Evolutionary conservation across 2,113 vertebrate genomes (phyloP).

Genomic region (Vireo altiloquus): DNA sequence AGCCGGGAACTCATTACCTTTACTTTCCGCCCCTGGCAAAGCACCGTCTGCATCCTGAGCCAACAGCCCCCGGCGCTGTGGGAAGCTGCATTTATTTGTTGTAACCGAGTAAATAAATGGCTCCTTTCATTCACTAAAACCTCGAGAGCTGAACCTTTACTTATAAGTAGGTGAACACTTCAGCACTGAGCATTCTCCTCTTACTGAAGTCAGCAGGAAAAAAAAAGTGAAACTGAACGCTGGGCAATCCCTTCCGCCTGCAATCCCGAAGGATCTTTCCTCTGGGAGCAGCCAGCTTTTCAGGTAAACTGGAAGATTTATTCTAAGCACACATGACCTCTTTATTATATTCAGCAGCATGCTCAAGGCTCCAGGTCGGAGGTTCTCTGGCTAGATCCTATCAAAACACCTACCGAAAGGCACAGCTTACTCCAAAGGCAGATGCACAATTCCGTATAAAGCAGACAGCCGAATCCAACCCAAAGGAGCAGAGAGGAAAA

Average conservation of each 20-base stretch:
- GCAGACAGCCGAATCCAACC: accelerated
- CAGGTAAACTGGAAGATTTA: neutral
- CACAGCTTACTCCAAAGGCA: accelerated
- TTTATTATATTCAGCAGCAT: neutral
- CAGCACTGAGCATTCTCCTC: neutral
- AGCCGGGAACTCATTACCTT: neutral
- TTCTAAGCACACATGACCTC: accelerated
- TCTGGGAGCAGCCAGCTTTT: neutral
- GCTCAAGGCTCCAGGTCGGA: neutral
- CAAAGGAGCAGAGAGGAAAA: accelerated
- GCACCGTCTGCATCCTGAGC: neutral
- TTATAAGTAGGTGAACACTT: accelerated
- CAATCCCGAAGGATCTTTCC: neutral
- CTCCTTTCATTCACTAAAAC: neutral
- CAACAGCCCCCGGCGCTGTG: accelerated
- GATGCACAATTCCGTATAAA: accelerated
- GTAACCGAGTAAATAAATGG: neutral
- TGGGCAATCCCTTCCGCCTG: neutral
- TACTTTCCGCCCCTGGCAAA: neutral
- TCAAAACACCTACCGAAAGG: accelerated
- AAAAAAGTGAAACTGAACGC: accelerated
- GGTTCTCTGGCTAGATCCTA: neutral
- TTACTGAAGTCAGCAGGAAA: neutral
- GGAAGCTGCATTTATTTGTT: neutral
- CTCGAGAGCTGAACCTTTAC: neutral